Base-by-base conservation (phyloP, 2,888 invertebrate species). In the Lymantria dispar region DNA sequence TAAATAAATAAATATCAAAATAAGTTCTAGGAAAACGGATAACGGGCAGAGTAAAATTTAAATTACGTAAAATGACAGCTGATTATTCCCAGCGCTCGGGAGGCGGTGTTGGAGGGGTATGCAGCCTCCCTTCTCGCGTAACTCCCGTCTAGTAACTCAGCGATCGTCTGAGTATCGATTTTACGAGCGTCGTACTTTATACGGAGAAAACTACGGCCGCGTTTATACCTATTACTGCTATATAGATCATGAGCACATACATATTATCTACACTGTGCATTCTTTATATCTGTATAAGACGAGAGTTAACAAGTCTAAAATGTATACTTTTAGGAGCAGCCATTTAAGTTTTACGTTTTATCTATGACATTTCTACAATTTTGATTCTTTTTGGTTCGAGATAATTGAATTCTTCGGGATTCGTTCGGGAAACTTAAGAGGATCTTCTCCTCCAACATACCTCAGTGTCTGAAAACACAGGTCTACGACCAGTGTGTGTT, bases 61-160 rank as follows among this genome's bases (percentile, higher is more conserved):
- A 70, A 71, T 72, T 65, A 63, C 59, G 48, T 54, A 56, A 63
- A 64, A 62, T 64, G 71, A 74, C 74, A 73, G 72, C 72, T 73
- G 74, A 71, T 68, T 61, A 65, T 69, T 64, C 62, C 58, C 54
- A 68, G 57, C 59, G 55, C 60, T 56, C 44, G 54, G 39, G 22
- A 33, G 36, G 29, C 30, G 42, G 8, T 9, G 7, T 22, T 13
- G 41, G 48, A 29, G 12, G 40, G 22, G 39, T 40, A 22, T 3
- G 54, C 60, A 57, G 59, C 59, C 58, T 63, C 65, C 54, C 30
- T 57, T 12, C 58, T 63, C 62, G 54, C 62, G 62, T 60, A 56
- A 51, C 55, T 59, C 53, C 48, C 48, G 64, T 62, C 64, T 64
- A 62, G 62, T 64, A 60, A 64, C 64, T 62, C 54, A 58, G 67